phyloP scores from a whole-genome alignment of 2,797 vertebrate species.

The Esox masquinongy region DNA sequence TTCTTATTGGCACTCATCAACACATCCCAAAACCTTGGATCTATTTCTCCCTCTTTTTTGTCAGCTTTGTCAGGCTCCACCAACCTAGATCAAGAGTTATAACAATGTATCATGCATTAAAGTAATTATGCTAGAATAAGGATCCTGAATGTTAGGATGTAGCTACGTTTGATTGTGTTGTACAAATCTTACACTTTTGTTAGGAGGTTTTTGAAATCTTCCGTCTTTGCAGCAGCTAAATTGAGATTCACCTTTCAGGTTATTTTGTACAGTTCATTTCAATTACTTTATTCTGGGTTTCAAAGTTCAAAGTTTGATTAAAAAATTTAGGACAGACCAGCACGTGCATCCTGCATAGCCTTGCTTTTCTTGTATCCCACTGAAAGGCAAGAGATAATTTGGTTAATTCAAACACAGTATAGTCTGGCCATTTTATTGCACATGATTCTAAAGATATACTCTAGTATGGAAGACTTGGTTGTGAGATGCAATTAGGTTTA shows the following conservation, averaged over 20 bases:
- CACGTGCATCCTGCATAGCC: conserved; percentile 69
- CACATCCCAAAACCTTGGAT: conserved; percentile 84
- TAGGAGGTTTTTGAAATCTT: conserved; percentile 78
- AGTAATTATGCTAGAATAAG: background rate
- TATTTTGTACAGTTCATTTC: background rate
- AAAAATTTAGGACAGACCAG: conserved; percentile 56
- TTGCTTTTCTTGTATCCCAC: conserved; percentile 87
- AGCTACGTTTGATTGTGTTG: background rate
- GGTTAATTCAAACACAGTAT: background rate
- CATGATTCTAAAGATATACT: background rate
- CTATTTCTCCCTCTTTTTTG: conserved; percentile 63
- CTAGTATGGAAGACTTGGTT: background rate
- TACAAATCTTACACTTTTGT: conserved; percentile 64
- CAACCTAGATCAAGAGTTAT: conserved; percentile 42
- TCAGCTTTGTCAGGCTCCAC: conserved; percentile 52
- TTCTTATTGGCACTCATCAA: conserved; percentile 82
- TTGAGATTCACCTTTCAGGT: conserved; percentile 26
- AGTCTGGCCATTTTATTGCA: background rate
- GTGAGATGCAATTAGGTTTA: background rate
- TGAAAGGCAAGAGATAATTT: conserved; percentile 54
- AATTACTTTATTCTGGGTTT: background rate
- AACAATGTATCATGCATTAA: background rate
- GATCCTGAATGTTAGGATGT: background rate
- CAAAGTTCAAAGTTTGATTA: too few species aligned
- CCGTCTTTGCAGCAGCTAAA: conserved; percentile 75